phyloP scores from a whole-genome alignment of 92 coral and sea anemone genomes.

The Paragorgia papillata region DNA sequence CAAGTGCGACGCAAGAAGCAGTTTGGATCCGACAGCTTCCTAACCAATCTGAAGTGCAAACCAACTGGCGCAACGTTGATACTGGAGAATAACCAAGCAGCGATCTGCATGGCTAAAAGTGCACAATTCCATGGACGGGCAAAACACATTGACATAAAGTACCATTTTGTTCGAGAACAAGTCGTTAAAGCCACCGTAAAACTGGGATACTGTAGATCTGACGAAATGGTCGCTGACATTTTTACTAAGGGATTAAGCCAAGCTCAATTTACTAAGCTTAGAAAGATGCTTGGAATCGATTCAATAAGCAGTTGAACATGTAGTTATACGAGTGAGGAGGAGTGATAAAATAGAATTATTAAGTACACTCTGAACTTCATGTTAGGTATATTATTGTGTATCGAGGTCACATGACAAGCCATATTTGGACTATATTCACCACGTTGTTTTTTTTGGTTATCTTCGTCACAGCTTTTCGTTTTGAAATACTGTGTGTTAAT shows the following conservation, averaged over 20 bases:
- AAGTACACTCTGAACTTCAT: background rate
- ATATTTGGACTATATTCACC: too few species aligned
- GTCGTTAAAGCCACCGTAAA: slow-evolving; percentile 42
- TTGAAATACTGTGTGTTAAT: too few species aligned
- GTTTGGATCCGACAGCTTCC: slow-evolving; percentile 59
- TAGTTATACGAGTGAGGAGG: background rate
- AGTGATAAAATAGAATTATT: slow-evolving; percentile 2
- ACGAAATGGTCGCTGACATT: slow-evolving; percentile 61
- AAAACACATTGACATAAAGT: slow-evolving; percentile 62
- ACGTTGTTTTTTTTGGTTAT: too few species aligned
- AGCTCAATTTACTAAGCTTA: slow-evolving; percentile 48
- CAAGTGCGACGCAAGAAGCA: slow-evolving; percentile 61
- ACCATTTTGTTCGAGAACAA: slow-evolving; percentile 59
- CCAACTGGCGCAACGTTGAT: slow-evolving; percentile 26
- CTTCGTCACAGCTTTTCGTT: too few species aligned
- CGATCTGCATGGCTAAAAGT: slow-evolving; percentile 55
- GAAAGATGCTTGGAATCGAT: slow-evolving; percentile 47
- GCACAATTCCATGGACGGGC: slow-evolving; percentile 60
- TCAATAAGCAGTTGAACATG: background rate
- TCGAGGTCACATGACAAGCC: too few species aligned
- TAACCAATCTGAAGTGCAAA: slow-evolving; percentile 35
- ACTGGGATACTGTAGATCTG: slow-evolving; percentile 34
- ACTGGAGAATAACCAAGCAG: slow-evolving; percentile 58
- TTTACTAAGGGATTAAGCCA: slow-evolving; percentile 53
- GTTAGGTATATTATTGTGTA: too few species aligned